Conservation (phyloP, 2,113 vertebrate genomes). For the Ictalurus furcatus region DNA sequence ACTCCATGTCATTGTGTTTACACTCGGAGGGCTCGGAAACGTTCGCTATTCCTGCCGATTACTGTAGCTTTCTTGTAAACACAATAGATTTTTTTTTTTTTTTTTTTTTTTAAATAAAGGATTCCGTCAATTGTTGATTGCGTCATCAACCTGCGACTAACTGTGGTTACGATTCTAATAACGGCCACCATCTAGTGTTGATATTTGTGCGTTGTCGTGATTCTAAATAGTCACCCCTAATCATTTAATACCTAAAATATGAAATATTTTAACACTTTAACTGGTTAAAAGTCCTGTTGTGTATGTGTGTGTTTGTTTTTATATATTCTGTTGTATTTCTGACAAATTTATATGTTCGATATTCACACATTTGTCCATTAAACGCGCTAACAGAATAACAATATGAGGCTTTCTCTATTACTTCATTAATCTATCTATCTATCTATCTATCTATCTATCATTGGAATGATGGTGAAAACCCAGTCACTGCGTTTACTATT, state of each 20-base stretch:
- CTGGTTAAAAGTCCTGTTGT: not conserved
- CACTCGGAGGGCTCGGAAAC: not conserved
- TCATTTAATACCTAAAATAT: not conserved
- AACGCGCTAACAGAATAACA: not conserved
- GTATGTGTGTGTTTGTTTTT: not conserved
- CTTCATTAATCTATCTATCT: not conserved
- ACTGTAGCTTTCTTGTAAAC: conserved; percentile 58
- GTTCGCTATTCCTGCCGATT: not conserved
- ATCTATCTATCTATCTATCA: not conserved
- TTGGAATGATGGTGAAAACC: not conserved
- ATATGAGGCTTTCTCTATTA: not conserved
- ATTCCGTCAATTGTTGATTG: not conserved
- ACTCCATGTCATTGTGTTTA: conserved; percentile 57
- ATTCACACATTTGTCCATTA: not conserved
- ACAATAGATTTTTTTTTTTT: conserved; percentile 63
- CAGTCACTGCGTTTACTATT: not conserved
- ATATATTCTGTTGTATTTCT: no score
- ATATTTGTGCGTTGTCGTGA: not conserved
- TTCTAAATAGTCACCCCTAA: not conserved
- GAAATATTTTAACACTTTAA: not conserved
- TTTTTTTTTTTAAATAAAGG: no score
- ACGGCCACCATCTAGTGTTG: not conserved
- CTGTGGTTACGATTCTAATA: not conserved
- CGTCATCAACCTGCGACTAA: conserved; percentile 36
- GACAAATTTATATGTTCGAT: not conserved